Conservation (phyloP, 2,888 invertebrate species). For the Copidosoma aretas region DNA sequence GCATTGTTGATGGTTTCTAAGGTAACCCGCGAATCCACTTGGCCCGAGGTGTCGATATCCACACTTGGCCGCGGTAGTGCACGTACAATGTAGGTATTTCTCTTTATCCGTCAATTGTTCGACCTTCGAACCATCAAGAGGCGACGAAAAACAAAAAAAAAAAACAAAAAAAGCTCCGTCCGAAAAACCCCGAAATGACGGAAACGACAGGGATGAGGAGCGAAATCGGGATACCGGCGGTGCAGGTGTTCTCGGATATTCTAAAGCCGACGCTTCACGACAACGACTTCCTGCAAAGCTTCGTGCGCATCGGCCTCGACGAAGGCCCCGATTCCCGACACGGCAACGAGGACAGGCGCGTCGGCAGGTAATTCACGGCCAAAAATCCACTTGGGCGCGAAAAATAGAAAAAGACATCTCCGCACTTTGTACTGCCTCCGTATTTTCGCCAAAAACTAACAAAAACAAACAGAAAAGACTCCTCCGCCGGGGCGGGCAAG, state of each 20-base stretch:
- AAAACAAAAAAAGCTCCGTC: neutral
- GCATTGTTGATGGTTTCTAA: constrained; percentile 60
- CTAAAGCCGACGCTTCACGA: constrained; percentile 72
- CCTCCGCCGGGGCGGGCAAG: neutral
- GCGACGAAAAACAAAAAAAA: neutral
- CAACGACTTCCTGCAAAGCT: constrained; percentile 80
- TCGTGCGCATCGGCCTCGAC: constrained; percentile 73
- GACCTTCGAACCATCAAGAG: neutral
- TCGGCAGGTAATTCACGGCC: constrained; percentile 29
- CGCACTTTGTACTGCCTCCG: no score
- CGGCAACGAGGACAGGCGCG: constrained; percentile 15
- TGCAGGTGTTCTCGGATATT: constrained; percentile 64
- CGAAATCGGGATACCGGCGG: neutral
- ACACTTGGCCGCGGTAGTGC: constrained; percentile 42
- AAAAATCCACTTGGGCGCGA: neutral
- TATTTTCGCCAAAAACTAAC: no score
- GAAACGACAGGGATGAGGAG: no score
- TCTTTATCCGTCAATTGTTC: neutral
- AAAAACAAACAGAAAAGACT: constrained; percentile 15
- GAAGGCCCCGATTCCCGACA: constrained; percentile 59
- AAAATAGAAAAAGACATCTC: no score
- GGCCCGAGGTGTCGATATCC: constrained; percentile 57
- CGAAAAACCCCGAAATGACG: neutral
- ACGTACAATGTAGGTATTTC: neutral
- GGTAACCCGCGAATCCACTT: constrained; percentile 51